phyloP scores from a whole-genome alignment of 2,888 invertebrate genomes.

The Celastrina argiolus region DNA sequence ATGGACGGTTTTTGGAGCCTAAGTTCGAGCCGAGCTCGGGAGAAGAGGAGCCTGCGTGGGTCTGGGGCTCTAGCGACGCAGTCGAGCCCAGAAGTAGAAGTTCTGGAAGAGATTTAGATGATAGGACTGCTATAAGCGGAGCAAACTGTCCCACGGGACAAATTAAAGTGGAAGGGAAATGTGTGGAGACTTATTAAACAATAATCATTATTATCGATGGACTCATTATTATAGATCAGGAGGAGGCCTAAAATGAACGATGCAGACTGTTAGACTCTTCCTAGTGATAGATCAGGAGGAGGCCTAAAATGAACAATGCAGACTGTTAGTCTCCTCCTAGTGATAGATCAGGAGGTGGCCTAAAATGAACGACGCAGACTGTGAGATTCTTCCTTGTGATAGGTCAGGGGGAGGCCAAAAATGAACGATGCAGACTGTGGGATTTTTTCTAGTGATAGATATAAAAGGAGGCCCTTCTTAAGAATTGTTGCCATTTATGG shows the following conservation, averaged over 20 bases:
- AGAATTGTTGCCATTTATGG: too few species aligned
- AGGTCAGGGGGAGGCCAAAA: too few species aligned
- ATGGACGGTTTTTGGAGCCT: neutral
- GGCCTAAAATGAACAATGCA: too few species aligned
- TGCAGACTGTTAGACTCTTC: neutral
- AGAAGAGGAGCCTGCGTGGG: constrained; percentile 4
- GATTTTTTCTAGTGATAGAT: too few species aligned
- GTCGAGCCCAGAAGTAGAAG: neutral
- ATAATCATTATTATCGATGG: neutral
- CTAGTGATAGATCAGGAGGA: neutral
- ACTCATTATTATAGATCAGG: neutral
- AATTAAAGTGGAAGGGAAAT: constrained; percentile 13
- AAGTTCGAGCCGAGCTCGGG: neutral
- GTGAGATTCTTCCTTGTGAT: too few species aligned
- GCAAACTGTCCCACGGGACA: constrained; percentile 22
- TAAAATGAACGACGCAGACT: too few species aligned
- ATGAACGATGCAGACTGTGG: too few species aligned
- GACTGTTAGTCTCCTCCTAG: too few species aligned
- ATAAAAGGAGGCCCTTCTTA: too few species aligned
- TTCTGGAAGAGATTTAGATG: constrained; percentile 6
- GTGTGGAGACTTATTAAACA: constrained; percentile 17
- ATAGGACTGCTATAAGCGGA: constrained; percentile 16
- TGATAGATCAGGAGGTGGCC: too few species aligned
- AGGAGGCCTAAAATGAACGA: neutral
- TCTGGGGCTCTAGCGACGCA: constrained; percentile 16